phyloP scores from a whole-genome alignment of 1,140 invertebrate genomes.

The Arctopsyche grandis region DNA sequence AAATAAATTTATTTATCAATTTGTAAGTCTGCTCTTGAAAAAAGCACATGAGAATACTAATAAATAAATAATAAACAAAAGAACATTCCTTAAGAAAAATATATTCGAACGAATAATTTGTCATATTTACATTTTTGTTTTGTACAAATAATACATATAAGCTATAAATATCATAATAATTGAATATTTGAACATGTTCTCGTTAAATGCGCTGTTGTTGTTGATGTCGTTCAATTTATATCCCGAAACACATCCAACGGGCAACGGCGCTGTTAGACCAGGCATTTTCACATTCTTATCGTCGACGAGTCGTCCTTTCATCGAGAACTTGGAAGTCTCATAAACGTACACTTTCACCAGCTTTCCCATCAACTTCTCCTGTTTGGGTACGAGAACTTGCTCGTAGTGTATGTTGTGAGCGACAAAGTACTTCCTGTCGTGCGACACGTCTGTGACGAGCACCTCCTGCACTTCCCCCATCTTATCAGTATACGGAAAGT shows the following conservation, averaged over 20 bases:
- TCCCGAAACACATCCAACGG: slow-evolving; percentile 64
- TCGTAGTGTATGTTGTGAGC: slow-evolving; percentile 97
- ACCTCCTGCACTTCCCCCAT: slow-evolving; percentile 83
- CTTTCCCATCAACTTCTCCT: slow-evolving; percentile 83
- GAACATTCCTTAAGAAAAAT: background rate
- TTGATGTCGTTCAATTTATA: background rate
- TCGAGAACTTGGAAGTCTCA: slow-evolving; percentile 84
- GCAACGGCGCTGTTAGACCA: slow-evolving; percentile 64
- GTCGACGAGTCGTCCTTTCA: slow-evolving; percentile 78
- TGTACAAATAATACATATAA: slow-evolving; percentile 32
- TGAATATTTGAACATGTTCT: slow-evolving; percentile 26
- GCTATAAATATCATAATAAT: background rate
- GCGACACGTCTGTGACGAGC: slow-evolving; percentile 92
- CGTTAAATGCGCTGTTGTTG: background rate
- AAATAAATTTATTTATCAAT: too few species aligned
- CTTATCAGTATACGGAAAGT: slow-evolving; percentile 84
- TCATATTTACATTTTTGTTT: slow-evolving; percentile 30
- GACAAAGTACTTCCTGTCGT: slow-evolving; percentile 91
- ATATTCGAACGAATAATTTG: background rate
- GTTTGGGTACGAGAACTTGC: slow-evolving; percentile 88
- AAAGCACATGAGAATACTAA: too few species aligned
- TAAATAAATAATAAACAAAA: background rate
- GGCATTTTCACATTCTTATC: slow-evolving; percentile 63
- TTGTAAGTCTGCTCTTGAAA: too few species aligned
- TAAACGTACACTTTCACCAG: slow-evolving; percentile 82